Conservation (phyloP, 2,888 invertebrate species). For the Agrotis puta region DNA sequence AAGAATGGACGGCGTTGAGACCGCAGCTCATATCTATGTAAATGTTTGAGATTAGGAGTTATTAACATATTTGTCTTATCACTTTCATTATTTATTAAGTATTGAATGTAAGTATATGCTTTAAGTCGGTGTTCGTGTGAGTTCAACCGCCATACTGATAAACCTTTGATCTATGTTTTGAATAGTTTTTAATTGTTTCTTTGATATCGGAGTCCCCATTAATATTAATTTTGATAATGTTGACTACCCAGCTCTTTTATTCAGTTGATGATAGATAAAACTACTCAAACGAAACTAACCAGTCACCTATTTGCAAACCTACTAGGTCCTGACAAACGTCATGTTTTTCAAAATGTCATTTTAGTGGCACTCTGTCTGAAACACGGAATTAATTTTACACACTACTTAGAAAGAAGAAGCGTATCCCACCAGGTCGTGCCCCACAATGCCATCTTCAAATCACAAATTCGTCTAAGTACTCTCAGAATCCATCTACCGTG, state of each 20-base stretch:
- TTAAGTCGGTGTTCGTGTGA: background rate
- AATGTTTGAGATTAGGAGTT: slow-evolving; percentile 22
- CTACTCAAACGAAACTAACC: background rate
- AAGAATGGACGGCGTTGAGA: slow-evolving; percentile 2
- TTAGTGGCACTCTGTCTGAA: background rate
- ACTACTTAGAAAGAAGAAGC: background rate
- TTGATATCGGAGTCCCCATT: background rate
- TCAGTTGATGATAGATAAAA: too few species aligned
- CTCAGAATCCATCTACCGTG: background rate
- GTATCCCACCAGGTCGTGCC: background rate
- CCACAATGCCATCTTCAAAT: slow-evolving; percentile 1
- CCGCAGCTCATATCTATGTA: slow-evolving; percentile 12
- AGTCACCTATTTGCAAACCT: background rate
- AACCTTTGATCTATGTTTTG: slow-evolving; percentile 7
- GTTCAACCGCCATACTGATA: background rate
- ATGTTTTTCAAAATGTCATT: background rate
- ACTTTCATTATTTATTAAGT: slow-evolving; percentile 15
- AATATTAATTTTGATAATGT: background rate
- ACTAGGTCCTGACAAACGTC: background rate
- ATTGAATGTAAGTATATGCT: background rate
- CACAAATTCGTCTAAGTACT: background rate
- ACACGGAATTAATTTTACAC: background rate
- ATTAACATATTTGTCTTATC: slow-evolving; percentile 21
- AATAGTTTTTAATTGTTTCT: slow-evolving; percentile 3
- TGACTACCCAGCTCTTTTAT: background rate